Evolutionary conservation across 2,888 invertebrate species (phyloP), one percentile per base, ranked within the genome.

Genomic region (Dilophus febrilis): DNA sequence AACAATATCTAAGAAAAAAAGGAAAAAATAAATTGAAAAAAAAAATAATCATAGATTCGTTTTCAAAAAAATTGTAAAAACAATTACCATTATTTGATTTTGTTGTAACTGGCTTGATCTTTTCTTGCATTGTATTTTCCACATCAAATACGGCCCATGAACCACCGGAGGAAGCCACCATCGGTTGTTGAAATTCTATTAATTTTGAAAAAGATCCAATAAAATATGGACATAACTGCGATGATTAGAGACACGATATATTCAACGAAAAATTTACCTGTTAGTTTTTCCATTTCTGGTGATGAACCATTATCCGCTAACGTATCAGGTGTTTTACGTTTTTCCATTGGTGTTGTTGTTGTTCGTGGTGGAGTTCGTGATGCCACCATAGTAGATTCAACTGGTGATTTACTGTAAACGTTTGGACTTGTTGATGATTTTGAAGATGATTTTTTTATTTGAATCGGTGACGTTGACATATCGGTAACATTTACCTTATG

Each of bases 61-160:
- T 16, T 47, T 50, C 61, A 31, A 16, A 14, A n/a, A n/a, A n/a
- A n/a, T n/a, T n/a, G n/a, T n/a, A n/a, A n/a, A n/a, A n/a, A n/a
- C n/a, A n/a, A n/a, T n/a, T n/a, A n/a, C n/a, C n/a, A n/a, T n/a
- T n/a, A n/a, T n/a, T n/a, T n/a, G n/a, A n/a, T n/a, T n/a, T n/a
- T n/a, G n/a, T n/a, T n/a, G n/a, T n/a, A n/a, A n/a, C n/a, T n/a
- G n/a, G n/a, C n/a, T n/a, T n/a, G n/a, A n/a, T n/a, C n/a, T n/a
- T n/a, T n/a, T n/a, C n/a, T n/a, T n/a, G n/a, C n/a, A n/a, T n/a
- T n/a, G n/a, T n/a, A n/a, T n/a, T n/a, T n/a, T n/a, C n/a, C n/a
- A n/a, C n/a, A n/a, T 72, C 72, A 47, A 73, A 73, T 32, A 71
- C 68, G 8, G 72, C 72, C 72, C 72, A 72, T 17, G 68, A 68